phyloP scores from a whole-genome alignment of 2,888 invertebrate genomes.

The Andricus quercusramuli region DNA sequence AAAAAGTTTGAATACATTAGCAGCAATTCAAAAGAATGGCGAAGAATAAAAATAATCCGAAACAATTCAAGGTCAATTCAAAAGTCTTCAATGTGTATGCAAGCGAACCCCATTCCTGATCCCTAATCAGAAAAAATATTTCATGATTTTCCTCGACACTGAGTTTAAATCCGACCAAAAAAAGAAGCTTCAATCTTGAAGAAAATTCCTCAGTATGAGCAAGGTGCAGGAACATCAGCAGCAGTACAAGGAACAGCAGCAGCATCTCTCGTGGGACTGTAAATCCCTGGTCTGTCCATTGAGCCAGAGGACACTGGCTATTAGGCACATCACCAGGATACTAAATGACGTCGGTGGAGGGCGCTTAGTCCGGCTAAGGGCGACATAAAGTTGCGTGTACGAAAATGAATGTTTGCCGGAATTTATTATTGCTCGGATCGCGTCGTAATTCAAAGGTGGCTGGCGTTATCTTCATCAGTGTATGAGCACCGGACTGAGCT shows the following conservation, averaged over 20 bases:
- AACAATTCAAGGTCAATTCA: too few species aligned
- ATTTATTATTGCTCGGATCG: conserved; percentile 77
- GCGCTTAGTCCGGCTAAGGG: conserved; percentile 76
- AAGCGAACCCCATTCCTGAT: too few species aligned
- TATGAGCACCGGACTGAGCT: conserved; percentile 59
- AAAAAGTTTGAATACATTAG: too few species aligned
- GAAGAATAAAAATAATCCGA: too few species aligned
- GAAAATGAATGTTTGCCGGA: conserved; percentile 78
- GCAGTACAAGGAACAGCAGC: background rate
- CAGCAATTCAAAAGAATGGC: too few species aligned
- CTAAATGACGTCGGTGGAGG: conserved; percentile 76
- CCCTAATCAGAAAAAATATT: too few species aligned
- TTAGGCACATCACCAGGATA: conserved; percentile 76
- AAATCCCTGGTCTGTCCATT: conserved; percentile 63
- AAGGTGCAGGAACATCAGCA: conserved; percentile 16
- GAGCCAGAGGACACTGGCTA: conserved; percentile 66
- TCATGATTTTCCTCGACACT: background rate
- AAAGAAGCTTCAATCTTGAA: background rate
- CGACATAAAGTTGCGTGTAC: conserved; percentile 78
- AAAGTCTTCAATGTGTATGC: too few species aligned
- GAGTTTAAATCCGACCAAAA: background rate
- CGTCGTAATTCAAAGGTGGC: conserved; percentile 76
- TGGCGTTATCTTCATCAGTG: conserved; percentile 78
- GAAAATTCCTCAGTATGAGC: background rate
- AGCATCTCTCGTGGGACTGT: conserved; percentile 44